Base-by-base conservation (phyloP, 2,797 vertebrate species). In the Dryobates pubescens region DNA sequence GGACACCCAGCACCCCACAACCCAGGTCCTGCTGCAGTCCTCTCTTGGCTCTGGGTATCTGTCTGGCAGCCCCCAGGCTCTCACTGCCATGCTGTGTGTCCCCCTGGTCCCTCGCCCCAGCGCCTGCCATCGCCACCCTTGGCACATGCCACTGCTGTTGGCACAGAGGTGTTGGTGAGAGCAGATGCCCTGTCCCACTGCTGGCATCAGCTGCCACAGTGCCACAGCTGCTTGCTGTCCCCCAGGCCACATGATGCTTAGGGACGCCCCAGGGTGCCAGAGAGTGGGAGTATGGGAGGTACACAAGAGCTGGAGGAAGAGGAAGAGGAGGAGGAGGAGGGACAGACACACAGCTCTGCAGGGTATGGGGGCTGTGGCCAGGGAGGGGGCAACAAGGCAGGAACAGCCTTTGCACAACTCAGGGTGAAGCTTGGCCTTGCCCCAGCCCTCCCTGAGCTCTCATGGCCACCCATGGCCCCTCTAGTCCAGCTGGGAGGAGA, bases 1-100 rank as follows among this genome's bases (percentile, higher is more conserved):
- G 62, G 23, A 85, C 18, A 27, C 11, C 58, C 12, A 10, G 84
- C n/a, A 73, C 58, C 30, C 58, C 7, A 0, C 4, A 6, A 15
- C 41, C 24, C 0, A 6, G 1, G 2, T 72, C 59, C 64, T 58
- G 45, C 56, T 17, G 24, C 0, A 0, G 49, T 59, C 43, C 51
- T 18, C 61, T 70, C 49, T 56, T 34, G 51, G 75, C 41, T 87
- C 41, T 59, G 38, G 79, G 74, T 22, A 5, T 64, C 51, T 78
- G 58, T 15, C 15, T 2, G 4, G 36, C 7, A 47, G 58, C 49
- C 54, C 26, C n/a, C 67, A 19, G 11, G 43, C n/a, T 10, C 1
- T 43, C 9, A 6, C 43, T 20, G 27, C 73, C 17, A 0, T 62
- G 36, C 41, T 5, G 3, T 4, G 0, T 10, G 58, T 56, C 58